Percentiles rank a stretch among this genome's conserved stretches.
Conservation (phyloP, 2,113 vertebrate genomes). For the Prunella fulvescens region DNA sequence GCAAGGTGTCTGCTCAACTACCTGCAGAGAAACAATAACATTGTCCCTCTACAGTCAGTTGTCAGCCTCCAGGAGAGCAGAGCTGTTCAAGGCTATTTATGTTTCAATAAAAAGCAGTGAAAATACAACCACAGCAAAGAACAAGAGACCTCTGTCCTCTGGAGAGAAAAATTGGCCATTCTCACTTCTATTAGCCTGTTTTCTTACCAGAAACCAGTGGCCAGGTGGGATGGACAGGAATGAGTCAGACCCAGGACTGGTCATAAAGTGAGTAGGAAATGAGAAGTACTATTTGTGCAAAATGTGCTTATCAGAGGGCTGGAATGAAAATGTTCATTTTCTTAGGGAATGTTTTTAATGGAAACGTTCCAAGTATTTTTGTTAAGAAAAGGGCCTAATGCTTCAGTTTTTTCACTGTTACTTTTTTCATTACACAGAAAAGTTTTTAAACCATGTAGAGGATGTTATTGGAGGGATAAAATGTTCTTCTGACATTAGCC, state of each 20-base stretch:
- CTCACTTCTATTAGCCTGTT: not conserved
- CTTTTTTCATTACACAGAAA: not conserved
- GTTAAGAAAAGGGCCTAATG: not conserved
- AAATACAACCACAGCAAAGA: not conserved
- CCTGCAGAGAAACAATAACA: not conserved
- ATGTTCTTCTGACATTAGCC: not conserved
- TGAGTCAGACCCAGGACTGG: not conserved
- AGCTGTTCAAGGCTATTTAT: not conserved
- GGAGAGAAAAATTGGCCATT: not conserved
- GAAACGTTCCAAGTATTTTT: not conserved
- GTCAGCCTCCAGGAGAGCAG: not conserved
- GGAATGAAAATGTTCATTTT: conserved; percentile 7
- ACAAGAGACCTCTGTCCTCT: not conserved
- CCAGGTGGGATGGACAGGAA: not conserved
- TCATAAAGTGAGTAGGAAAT: conserved; percentile 12
- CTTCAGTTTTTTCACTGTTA: not conserved
- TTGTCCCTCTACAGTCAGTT: not conserved
- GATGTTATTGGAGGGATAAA: not conserved
- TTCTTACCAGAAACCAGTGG: not conserved
- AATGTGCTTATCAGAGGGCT: conserved; percentile 49
- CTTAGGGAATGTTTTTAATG: conserved; percentile 22
- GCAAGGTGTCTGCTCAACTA: not conserved
- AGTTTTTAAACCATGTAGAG: not conserved
- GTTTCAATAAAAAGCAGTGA: not conserved
- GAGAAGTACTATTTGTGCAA: not conserved